Evolutionary conservation across 2,797 vertebrate genomes (phyloP).

Genomic region (Rhinoraja longicauda): DNA sequence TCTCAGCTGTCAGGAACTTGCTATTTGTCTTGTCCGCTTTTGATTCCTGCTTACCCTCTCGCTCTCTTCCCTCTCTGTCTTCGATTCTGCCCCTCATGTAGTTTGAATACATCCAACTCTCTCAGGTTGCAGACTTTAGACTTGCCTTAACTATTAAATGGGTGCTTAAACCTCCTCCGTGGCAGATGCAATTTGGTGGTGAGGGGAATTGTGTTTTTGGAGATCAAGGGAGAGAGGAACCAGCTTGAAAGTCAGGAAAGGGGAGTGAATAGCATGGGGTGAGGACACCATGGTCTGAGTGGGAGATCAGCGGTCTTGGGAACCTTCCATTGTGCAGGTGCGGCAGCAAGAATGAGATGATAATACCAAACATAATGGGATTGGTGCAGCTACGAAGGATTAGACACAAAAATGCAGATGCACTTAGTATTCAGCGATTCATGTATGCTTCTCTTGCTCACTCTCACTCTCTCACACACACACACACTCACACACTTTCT

Average conservation of each 20-base stretch:
- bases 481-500: not conserved
- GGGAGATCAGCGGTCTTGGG: too few relatives aligned
- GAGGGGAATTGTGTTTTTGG: too few relatives aligned
- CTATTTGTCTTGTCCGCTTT: not conserved
- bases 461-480: too few relatives aligned
- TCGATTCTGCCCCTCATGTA: not conserved
- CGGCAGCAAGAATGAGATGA: too few relatives aligned
- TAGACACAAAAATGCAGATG: not conserved
- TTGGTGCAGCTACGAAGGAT: not conserved
- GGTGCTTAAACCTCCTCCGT: not conserved
- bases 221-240: too few relatives aligned
- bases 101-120: not conserved
- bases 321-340: too few relatives aligned
- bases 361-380: not conserved
- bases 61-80: not conserved
- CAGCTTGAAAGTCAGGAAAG: too few relatives aligned
- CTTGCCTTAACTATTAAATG: not conserved
- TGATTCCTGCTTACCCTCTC: not conserved
- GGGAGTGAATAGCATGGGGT: too few relatives aligned
- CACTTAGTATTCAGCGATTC: not conserved
- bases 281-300: too few relatives aligned
- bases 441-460: not conserved
- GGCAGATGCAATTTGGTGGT: not conserved
- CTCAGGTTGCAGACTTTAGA: not conserved
- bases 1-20: conserved; percentile 33